phyloP scores from a whole-genome alignment of 2,113 vertebrate species.

The Eolophus roseicapilla region DNA sequence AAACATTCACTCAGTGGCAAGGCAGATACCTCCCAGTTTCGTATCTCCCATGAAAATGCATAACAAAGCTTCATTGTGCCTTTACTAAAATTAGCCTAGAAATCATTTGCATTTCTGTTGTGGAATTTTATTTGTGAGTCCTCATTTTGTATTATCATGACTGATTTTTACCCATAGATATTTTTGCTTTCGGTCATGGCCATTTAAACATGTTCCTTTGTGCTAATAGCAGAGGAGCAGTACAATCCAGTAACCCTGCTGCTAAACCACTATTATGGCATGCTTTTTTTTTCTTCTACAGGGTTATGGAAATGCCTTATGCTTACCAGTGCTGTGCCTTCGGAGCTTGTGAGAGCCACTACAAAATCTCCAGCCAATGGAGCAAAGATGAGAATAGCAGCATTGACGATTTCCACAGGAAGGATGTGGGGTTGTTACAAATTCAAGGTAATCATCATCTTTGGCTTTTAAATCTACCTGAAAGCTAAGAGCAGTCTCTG shows the following conservation, averaged over 20 bases:
- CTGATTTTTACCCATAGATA: not conserved
- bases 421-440: slow-evolving; percentile 74
- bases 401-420: slow-evolving; percentile 72
- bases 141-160: not conserved
- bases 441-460: slow-evolving; percentile 73
- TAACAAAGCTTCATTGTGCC: not conserved
- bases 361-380: slow-evolving; percentile 76
- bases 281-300: slow-evolving; percentile 60
- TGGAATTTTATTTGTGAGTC: not conserved
- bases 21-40: not conserved
- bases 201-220: not conserved
- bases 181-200: not conserved
- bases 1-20: not conserved
- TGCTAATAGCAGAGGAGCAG: not conserved
- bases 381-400: slow-evolving; percentile 78
- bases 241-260: not conserved
- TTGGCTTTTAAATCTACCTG: not conserved
- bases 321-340: slow-evolving; percentile 95
- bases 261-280: not conserved
- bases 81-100: not conserved
- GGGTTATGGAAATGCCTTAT: slow-evolving; percentile 92
- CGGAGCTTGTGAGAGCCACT: slow-evolving; percentile 80
- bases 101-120: not conserved
- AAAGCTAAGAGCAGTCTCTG: not conserved
- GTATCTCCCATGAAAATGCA: not conserved